Base-by-base conservation (phyloP, 2,113 vertebrate species). In the Mastomys coucha region DNA sequence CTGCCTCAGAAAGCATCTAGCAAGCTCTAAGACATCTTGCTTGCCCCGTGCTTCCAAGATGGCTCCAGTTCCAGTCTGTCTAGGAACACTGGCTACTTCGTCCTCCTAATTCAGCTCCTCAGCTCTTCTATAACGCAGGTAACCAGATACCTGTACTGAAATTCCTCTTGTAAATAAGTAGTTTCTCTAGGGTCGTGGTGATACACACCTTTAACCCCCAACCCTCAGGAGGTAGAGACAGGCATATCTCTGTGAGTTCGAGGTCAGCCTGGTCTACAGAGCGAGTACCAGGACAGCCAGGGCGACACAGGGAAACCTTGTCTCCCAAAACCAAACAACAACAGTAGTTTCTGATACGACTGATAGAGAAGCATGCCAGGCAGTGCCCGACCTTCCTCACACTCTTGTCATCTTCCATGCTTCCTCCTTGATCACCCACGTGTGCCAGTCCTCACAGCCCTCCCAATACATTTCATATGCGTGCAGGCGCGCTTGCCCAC, bases 131-230 rank as follows among this genome's bases (percentile, higher is more conserved):
- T 58, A 17, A 2, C 8, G 5, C 75, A n/a, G 0, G 14, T 5
- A 19, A 60, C 31, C 13, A 2, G 9, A 10, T 33, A 39, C 7
- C 49, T 11, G 26, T 0, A 39, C 17, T 2, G 36, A 0, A 24
- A 67, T 4, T 65, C n/a, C n/a, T 88, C 26, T 14, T 11, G 26
- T 63, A 24, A 49, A 67, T 31, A 67, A 1, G 6, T 42, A 39
- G 70, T 65, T 80, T 82, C 76, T 28, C 45, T 14, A 33, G 67
- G 67, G 67, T 13, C 31, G 67, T 69, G 67, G 31, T 33, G 31
- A 14, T 14, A 12, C 67, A 69, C 31, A 33, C 31, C 31, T 70
- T 70, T 69, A 69, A 70, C 3, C 14, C 33, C 31, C 36, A 72
- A 36, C 16, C 36, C 70, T 72, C 36, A n/a, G 36, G 36, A 72